phyloP scores from a whole-genome alignment of 1,140 invertebrate species.

The Chlorops oryzae region DNA sequence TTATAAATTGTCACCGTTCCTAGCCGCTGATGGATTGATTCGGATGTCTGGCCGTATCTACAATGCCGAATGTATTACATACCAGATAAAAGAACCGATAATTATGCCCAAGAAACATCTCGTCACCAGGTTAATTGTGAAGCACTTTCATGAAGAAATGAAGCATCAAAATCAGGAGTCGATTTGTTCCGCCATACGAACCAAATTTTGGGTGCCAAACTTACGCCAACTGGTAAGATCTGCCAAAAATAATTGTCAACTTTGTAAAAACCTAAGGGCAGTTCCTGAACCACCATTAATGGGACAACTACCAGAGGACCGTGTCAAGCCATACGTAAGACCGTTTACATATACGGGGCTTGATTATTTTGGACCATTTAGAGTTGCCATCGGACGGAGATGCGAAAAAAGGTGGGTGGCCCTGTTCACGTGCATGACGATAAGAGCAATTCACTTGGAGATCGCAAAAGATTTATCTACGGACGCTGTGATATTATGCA shows the following conservation, averaged over 20 bases:
- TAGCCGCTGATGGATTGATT: no score
- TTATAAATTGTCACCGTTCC: no score
- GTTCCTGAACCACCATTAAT: background rate
- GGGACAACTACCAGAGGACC: background rate
- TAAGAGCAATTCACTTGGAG: slow-evolving; percentile 7
- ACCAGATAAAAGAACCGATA: no score
- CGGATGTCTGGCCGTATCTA: background rate
- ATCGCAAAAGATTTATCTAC: background rate
- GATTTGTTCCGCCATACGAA: no score
- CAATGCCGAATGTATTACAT: no score
- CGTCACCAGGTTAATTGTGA: no score
- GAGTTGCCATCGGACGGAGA: background rate
- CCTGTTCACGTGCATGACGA: slow-evolving; percentile 5
- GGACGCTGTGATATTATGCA: slow-evolving; percentile 7
- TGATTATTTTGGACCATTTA: no score
- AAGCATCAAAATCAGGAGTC: no score
- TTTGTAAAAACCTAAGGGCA: background rate
- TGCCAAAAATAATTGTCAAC: background rate
- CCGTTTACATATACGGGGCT: background rate
- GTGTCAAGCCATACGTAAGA: background rate
- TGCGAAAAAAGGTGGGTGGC: background rate
- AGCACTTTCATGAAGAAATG: no score
- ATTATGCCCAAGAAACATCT: no score
- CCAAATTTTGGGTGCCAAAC: no score
- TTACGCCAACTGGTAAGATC: no score